Evolutionary conservation across 2,888 invertebrate genomes (phyloP).

Genomic region (Meandrusa payeni): DNA sequence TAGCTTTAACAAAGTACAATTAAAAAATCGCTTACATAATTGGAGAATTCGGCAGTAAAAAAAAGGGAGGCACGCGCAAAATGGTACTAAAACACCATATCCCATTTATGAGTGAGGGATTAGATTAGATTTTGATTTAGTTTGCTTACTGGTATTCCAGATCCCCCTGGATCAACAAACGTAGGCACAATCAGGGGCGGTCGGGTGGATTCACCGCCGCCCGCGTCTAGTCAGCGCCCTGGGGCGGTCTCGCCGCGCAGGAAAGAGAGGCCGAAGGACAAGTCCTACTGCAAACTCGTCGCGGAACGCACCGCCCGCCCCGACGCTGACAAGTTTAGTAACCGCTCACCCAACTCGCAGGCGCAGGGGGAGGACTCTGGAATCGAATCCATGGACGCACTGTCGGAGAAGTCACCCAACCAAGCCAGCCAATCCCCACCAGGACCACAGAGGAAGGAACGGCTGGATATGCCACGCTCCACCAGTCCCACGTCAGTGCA

Average conservation of each 20-base stretch:
- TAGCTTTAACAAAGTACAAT: conserved; percentile 14
- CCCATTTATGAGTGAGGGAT: conserved; percentile 14
- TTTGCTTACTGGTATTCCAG: conserved; percentile 46
- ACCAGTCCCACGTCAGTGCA: conserved; percentile 68
- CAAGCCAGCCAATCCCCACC: conserved; percentile 89
- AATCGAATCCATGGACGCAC: conserved; percentile 95
- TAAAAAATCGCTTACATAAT: conserved; percentile 14
- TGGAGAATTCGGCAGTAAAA: conserved; percentile 17
- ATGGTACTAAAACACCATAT: conserved; percentile 13
- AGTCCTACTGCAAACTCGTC: conserved; percentile 79
- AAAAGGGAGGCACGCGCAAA: conserved; percentile 16
- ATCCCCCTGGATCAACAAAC: conserved; percentile 84
- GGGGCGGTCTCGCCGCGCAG: conserved; percentile 56
- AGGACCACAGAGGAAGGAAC: conserved; percentile 64
- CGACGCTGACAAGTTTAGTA: conserved; percentile 58
- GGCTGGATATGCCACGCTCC: conserved; percentile 66
- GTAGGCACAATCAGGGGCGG: conserved; percentile 81
- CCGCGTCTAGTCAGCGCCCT: conserved; percentile 41
- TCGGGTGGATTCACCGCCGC: conserved; percentile 57
- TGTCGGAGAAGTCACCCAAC: conserved; percentile 95
- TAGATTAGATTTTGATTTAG: conserved; percentile 22
- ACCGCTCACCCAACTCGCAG: conserved; percentile 72
- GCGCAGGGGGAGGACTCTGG: conserved; percentile 93
- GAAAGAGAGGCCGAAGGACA: conserved; percentile 70
- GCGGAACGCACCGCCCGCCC: conserved; percentile 63